These are phyloP conservation scores for Meriones unguiculatus DNA, from an alignment of 2,113 vertebrate species.

Conservation along the genomic window DNA sequence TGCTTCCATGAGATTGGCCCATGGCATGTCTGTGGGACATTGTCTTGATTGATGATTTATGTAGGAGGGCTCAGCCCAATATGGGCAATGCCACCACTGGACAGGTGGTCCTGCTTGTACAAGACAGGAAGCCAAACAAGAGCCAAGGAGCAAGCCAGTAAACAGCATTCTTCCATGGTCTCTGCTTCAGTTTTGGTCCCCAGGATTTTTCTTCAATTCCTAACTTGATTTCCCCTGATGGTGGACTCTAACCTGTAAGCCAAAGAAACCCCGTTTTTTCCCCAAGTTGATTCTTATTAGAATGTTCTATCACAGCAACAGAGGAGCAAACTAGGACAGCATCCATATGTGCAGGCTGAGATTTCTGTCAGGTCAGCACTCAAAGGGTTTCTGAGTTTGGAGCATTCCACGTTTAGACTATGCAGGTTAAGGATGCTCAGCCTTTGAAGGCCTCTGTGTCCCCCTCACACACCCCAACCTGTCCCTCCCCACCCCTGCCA, in stretches of 20 bases:
- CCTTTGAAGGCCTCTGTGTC: not conserved
- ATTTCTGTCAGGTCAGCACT: not conserved
- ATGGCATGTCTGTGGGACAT: not conserved
- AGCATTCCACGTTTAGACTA: not conserved
- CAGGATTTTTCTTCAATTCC: not conserved
- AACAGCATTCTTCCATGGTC: not conserved
- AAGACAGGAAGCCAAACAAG: not conserved
- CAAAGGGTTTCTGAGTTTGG: not conserved
- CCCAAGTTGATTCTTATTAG: not conserved
- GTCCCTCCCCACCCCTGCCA: too few relatives aligned
- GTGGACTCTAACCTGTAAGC: not conserved
- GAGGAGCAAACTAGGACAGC: not conserved
- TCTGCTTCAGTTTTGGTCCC: not conserved
- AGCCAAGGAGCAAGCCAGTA: not conserved
- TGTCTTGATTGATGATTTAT: not conserved
- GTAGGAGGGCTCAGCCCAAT: not conserved
- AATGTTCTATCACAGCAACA: not conserved
- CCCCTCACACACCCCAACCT: too few relatives aligned
- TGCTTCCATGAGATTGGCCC: not conserved
- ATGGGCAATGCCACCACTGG: not conserved
- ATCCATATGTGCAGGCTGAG: not conserved
- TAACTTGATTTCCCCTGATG: not conserved
- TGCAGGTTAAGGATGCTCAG: not conserved
- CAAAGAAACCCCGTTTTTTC: not conserved
- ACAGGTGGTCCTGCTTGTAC: not conserved